phyloP scores from a whole-genome alignment of 2,888 invertebrate species.

The Resseliella maxima region DNA sequence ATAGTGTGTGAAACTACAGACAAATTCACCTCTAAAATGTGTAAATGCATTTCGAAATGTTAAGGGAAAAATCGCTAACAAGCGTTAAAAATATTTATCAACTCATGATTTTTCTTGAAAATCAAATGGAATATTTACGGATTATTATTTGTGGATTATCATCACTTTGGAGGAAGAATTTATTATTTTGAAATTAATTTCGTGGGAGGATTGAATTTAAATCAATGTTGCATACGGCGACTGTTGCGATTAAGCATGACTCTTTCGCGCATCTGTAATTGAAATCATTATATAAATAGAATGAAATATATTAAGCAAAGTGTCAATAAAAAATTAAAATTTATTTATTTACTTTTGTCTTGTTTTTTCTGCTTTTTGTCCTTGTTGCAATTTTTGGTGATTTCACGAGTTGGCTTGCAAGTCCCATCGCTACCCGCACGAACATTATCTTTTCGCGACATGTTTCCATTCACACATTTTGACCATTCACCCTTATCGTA shows the following conservation, averaged over 20 bases:
- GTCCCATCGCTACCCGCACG: conserved; percentile 85
- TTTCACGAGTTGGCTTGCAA: conserved; percentile 84
- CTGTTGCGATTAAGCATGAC: conserved; percentile 25
- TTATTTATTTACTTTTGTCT: conserved; percentile 1
- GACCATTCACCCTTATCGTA: conserved; percentile 91
- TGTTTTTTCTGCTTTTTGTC: conserved; percentile 35
- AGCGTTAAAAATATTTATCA: no score
- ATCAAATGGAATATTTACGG: conserved; percentile 14
- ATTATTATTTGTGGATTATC: conserved; percentile 9
- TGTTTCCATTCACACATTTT: conserved; percentile 83
- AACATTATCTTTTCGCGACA: conserved; percentile 84
- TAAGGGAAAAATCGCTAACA: no score
- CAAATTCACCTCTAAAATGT: no score
- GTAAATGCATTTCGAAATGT: no score
- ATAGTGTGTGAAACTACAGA: no score
- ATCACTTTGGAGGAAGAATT: neutral
- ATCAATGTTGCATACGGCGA: neutral
- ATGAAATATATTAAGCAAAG: neutral
- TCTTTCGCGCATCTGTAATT: conserved; percentile 18
- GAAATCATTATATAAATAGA: neutral
- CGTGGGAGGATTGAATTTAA: neutral
- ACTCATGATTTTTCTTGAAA: no score
- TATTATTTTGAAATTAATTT: neutral
- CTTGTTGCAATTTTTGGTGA: conserved; percentile 85
- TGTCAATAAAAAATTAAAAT: neutral